phyloP scores from a whole-genome alignment of 2,888 invertebrate species.

The Agapostemon virescens region DNA sequence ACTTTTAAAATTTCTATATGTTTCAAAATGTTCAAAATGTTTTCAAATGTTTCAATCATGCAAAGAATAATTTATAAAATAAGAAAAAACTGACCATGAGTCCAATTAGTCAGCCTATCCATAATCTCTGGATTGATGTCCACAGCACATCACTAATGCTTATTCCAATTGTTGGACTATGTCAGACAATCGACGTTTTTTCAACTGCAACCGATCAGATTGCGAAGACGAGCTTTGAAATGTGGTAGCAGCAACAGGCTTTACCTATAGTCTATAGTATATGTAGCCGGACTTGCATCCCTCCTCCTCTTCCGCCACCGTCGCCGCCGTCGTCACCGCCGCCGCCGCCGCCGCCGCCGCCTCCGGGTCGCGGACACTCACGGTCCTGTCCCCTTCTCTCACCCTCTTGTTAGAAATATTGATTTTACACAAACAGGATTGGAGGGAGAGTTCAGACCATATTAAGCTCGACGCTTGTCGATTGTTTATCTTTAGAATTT shows the following conservation, averaged over 20 bases:
- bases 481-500: slow-evolving; percentile 75
- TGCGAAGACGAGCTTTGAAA: slow-evolving; percentile 64
- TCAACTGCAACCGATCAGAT: slow-evolving; percentile 51
- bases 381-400: slow-evolving; percentile 60
- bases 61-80: not conserved
- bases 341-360: not conserved
- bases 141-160: slow-evolving; percentile 76
- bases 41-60: not conserved
- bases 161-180: slow-evolving; percentile 39
- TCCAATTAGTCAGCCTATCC: slow-evolving; percentile 76
- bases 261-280: slow-evolving; percentile 71
- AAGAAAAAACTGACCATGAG: slow-evolving; percentile 73
- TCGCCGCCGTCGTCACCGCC: not conserved
- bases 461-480: slow-evolving; percentile 65
- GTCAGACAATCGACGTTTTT: slow-evolving; percentile 28
- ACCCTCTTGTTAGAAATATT: slow-evolving; percentile 76
- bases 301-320: slow-evolving; percentile 49
- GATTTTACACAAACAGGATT: slow-evolving; percentile 73
- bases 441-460: slow-evolving; percentile 69
- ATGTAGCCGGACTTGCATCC: slow-evolving; percentile 72
- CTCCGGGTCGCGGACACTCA: slow-evolving; percentile 24
- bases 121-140: slow-evolving; percentile 74
- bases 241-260: slow-evolving; percentile 78
- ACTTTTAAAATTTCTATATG: not conserved
- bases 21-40: too few species aligned